Percentiles rank a stretch among this genome's conserved stretches.
Evolutionary conservation across 2,888 invertebrate species (phyloP).

Genomic region (Cephalotes varians): DNA sequence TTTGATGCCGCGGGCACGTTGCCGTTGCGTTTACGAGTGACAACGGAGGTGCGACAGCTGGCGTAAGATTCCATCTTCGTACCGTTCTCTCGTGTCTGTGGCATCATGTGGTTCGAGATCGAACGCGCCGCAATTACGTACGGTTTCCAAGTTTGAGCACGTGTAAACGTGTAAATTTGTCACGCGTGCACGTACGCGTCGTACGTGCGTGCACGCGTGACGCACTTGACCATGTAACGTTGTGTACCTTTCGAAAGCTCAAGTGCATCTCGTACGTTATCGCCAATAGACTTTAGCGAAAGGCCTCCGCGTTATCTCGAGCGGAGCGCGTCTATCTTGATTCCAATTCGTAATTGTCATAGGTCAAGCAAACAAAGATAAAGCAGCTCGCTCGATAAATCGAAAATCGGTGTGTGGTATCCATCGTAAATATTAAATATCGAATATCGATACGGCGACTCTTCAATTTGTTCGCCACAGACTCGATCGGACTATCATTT

Average conservation of each 20-base stretch:
- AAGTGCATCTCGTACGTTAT: slow-evolving; percentile 66
- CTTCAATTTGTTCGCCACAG: slow-evolving; percentile 46
- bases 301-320: slow-evolving; percentile 75
- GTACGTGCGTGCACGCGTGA: neutral
- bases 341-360: slow-evolving; percentile 81
- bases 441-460: slow-evolving; percentile 53
- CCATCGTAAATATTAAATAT: neutral
- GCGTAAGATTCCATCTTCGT: neutral
- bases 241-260: slow-evolving; percentile 37
- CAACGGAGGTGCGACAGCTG: slow-evolving; percentile 34
- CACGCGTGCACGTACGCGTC: neutral
- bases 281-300: slow-evolving; percentile 71
- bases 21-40: slow-evolving; percentile 6
- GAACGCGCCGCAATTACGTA: slow-evolving; percentile 20
- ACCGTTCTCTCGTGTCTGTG: neutral
- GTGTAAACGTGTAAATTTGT: neutral
- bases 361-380: slow-evolving; percentile 83
- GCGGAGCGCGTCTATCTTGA: slow-evolving; percentile 77
- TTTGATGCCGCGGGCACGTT: slow-evolving; percentile 13
- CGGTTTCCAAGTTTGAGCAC: neutral
- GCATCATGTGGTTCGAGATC: slow-evolving; percentile 1
- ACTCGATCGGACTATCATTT: slow-evolving; percentile 1
- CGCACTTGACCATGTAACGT: slow-evolving; percentile 8
- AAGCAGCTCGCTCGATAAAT: slow-evolving; percentile 47
- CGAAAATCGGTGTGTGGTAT: slow-evolving; percentile 10